These are phyloP conservation scores for Agonum fuliginosum DNA, from an alignment of 2,888 invertebrate genomes.

Conservation along the genomic window DNA sequence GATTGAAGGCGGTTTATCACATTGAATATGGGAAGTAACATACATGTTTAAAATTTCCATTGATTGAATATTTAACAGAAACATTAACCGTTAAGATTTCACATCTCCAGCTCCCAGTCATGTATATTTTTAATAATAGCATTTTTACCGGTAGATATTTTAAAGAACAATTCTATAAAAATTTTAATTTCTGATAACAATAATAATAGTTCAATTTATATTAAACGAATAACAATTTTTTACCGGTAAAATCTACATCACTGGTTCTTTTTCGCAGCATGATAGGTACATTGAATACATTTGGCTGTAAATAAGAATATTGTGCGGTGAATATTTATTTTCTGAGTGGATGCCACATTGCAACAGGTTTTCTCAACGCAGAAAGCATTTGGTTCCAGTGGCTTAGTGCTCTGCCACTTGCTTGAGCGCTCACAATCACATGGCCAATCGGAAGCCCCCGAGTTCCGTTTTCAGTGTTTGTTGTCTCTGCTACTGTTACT, in stretches of 20 bases:
- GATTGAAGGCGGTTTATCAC: constrained; percentile 61
- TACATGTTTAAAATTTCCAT: constrained; percentile 55
- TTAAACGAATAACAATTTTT: constrained; percentile 3
- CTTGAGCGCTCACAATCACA: constrained; percentile 84
- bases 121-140: background rate
- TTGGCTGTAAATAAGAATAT: constrained; percentile 31
- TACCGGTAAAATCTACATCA: constrained; percentile 4
- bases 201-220: background rate
- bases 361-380: constrained; percentile 85
- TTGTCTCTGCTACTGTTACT: constrained; percentile 78
- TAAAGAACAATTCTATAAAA: constrained; percentile 19
- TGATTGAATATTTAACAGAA: constrained; percentile 36
- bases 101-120: constrained; percentile 24
- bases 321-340: constrained; percentile 67
- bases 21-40: constrained; percentile 59
- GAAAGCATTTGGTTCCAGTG: constrained; percentile 92
- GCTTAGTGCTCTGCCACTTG: constrained; percentile 82
- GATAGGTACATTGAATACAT: constrained; percentile 35
- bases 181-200: constrained; percentile 10
- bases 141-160: constrained; percentile 35
- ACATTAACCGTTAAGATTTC: constrained; percentile 28
- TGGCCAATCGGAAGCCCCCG: constrained; percentile 84
- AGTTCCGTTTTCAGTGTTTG: constrained; percentile 71
- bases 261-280: constrained; percentile 7
- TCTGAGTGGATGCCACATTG: constrained; percentile 89